Conservation (phyloP, 2,888 invertebrate species). For the Microdon myrmicae region DNA sequence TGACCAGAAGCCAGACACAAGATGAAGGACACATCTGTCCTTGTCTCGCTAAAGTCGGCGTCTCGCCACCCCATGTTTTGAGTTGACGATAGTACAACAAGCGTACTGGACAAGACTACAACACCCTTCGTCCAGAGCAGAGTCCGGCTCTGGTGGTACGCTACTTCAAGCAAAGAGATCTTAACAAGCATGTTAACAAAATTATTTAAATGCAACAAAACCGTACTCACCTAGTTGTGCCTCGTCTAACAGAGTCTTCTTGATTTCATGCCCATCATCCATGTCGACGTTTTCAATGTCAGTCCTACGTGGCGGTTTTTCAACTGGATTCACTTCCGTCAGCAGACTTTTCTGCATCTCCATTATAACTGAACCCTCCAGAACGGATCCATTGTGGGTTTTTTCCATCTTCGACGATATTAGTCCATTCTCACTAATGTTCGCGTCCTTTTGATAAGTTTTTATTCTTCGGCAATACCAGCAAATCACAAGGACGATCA, state of each 20-base stretch:
- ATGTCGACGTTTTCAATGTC: slow-evolving; percentile 79
- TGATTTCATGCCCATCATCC: slow-evolving; percentile 84
- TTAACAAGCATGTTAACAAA: neutral
- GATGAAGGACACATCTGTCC: too few relatives aligned
- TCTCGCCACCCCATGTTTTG: too few relatives aligned
- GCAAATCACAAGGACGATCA: slow-evolving; percentile 68
- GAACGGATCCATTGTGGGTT: slow-evolving; percentile 75
- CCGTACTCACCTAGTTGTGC: slow-evolving; percentile 78
- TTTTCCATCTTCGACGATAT: slow-evolving; percentile 68
- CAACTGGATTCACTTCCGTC: slow-evolving; percentile 85
- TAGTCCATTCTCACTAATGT: slow-evolving; percentile 65
- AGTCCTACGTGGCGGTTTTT: slow-evolving; percentile 82
- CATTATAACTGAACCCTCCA: slow-evolving; percentile 80
- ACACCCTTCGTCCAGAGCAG: too few relatives aligned
- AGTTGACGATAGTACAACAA: too few relatives aligned
- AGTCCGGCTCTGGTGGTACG: too few relatives aligned
- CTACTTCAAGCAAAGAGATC: too few relatives aligned
- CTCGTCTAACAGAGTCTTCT: slow-evolving; percentile 83
- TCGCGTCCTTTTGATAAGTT: slow-evolving; percentile 69
- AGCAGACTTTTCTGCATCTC: slow-evolving; percentile 88
- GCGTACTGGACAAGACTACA: too few relatives aligned
- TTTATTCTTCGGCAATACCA: slow-evolving; percentile 69
- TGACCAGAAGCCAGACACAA: too few relatives aligned
- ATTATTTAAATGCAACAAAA: neutral
- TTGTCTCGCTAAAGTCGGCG: too few relatives aligned